Percentiles rank a stretch among this genome's conserved stretches.
phyloP scores from a whole-genome alignment of 2,797 vertebrate species.

The Carcharodon carcharias region DNA sequence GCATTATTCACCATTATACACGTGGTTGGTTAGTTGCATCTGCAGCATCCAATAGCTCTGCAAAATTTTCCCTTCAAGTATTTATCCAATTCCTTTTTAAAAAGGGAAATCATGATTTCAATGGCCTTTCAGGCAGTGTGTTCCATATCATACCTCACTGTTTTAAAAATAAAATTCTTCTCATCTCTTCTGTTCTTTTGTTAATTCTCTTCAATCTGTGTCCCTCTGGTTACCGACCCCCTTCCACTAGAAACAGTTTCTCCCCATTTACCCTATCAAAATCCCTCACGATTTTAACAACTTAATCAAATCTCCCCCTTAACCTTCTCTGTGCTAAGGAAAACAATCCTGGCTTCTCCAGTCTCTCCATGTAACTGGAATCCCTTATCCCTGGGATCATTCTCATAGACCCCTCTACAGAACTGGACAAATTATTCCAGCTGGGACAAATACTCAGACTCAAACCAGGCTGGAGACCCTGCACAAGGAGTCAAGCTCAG shows the following conservation, averaged over 20 bases:
- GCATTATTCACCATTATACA: not conserved
- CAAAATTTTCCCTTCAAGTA: not conserved
- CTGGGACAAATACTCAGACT: not conserved
- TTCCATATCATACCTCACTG: not conserved
- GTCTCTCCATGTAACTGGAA: not conserved
- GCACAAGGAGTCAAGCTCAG: not conserved
- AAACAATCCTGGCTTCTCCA: not conserved
- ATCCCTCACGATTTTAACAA: too few relatives aligned
- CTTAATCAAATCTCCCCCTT: too few relatives aligned
- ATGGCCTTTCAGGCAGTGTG: not conserved
- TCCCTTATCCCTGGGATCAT: not conserved
- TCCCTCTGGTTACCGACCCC: too few relatives aligned
- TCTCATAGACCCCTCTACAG: not conserved
- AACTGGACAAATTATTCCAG: not conserved
- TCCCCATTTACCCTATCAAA: too few relatives aligned
- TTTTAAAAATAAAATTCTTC: not conserved
- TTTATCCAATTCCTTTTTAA: not conserved
- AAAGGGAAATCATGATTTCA: not conserved
- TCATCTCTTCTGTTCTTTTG: not conserved
- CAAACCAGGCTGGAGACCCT: not conserved
- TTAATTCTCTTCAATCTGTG: not conserved
- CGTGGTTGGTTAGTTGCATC: not conserved
- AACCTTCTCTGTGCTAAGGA: too few relatives aligned
- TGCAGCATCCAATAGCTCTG: not conserved
- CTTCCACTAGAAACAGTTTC: too few relatives aligned